phyloP scores from a whole-genome alignment of 2,888 invertebrate species.

The Coenonympha arcania region DNA sequence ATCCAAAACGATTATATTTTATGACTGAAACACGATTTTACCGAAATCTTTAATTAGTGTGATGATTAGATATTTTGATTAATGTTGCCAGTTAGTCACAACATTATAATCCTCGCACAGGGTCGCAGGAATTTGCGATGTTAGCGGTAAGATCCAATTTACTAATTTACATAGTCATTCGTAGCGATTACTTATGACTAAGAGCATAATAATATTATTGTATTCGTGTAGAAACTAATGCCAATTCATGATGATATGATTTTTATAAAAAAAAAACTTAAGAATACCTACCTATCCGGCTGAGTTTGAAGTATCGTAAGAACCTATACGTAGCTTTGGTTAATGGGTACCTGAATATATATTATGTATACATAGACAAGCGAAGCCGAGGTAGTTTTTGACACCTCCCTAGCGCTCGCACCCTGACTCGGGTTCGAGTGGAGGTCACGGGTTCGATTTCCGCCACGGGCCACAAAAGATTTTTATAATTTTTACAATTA shows the following conservation, averaged over 20 bases:
- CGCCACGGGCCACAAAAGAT: no score
- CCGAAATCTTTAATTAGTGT: conserved; percentile 2
- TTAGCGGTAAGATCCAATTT: conserved; percentile 18
- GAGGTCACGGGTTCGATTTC: no score
- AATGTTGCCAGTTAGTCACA: conserved; percentile 12
- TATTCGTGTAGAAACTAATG: conserved; percentile 11
- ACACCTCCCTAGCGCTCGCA: no score
- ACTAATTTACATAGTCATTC: conserved; percentile 21
- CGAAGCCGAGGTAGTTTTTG: no score
- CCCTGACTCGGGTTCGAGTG: no score
- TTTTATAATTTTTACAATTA: no score
- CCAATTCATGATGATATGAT: conserved; percentile 4
- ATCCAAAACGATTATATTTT: no score
- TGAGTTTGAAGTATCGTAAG: no score
- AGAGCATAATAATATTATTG: conserved; percentile 2
- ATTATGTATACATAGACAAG: no score
- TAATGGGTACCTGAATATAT: no score
- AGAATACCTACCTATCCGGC: no score
- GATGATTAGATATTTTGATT: conserved; percentile 7
- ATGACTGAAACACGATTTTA: neutral
- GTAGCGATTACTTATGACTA: conserved; percentile 14
- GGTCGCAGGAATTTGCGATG: conserved; percentile 14
- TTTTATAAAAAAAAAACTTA: neutral
- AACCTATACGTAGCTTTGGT: no score
- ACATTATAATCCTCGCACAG: conserved; percentile 16